These are phyloP conservation scores for Galerucella calmariensis DNA, from an alignment of 2,888 invertebrate species.

Conservation along the genomic window DNA sequence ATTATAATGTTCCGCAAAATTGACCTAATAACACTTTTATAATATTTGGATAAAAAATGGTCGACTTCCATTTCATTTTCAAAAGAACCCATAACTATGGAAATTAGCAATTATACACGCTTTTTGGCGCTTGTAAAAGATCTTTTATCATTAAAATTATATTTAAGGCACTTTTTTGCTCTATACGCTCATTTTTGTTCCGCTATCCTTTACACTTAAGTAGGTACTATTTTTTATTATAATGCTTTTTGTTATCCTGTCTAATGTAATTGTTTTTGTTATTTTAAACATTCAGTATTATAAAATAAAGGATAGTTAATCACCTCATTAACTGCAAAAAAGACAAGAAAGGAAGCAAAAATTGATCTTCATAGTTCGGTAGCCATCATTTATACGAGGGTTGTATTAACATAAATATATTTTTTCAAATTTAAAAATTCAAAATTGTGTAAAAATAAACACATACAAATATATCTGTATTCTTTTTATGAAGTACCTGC, in stretches of 20 bases:
- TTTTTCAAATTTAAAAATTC: too few relatives aligned
- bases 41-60: background rate
- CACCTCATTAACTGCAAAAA: background rate
- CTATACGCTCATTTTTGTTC: background rate
- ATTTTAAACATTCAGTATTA: background rate
- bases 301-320: background rate
- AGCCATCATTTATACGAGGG: background rate
- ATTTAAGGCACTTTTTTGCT: background rate
- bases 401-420: too few relatives aligned
- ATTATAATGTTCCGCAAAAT: background rate
- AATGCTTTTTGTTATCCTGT: background rate
- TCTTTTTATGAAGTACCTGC: too few relatives aligned
- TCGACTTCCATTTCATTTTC: background rate
- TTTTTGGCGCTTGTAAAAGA: background rate
- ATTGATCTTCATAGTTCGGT: background rate
- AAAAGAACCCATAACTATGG: background rate
- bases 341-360: background rate
- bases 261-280: background rate
- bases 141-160: slow-evolving; percentile 1
- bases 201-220: background rate
- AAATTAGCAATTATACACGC: slow-evolving; percentile 10
- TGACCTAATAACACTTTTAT: background rate
- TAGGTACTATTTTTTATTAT: background rate
- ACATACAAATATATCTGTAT: too few relatives aligned
- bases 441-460: too few relatives aligned